Evolutionary conservation across 1,140 invertebrate genomes (phyloP).

Genomic region (Calephelis virginiensis): DNA sequence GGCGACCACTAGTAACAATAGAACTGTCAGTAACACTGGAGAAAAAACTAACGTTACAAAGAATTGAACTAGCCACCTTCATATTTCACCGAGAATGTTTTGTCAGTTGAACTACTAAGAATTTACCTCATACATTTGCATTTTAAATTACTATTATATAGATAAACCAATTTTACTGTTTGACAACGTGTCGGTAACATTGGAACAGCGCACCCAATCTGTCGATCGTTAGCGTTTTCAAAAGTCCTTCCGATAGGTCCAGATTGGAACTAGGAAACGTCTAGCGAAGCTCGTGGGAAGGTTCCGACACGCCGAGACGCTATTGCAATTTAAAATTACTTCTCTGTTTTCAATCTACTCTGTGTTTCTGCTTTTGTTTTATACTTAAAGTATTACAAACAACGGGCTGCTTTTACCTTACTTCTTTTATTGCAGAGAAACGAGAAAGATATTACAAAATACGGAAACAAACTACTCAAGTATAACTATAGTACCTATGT

Average conservation of each 20-base stretch:
- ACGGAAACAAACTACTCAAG: too few relatives aligned
- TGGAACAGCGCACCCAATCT: constrained; percentile 35
- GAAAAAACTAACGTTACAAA: too few relatives aligned
- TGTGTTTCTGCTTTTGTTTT: constrained; percentile 3
- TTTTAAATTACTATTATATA: too few relatives aligned
- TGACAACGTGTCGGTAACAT: constrained; percentile 26
- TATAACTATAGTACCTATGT: too few relatives aligned
- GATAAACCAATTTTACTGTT: background rate
- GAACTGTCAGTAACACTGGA: too few relatives aligned
- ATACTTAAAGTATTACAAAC: constrained; percentile 8
- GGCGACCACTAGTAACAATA: too few relatives aligned
- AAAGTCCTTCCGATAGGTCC: constrained; percentile 45
- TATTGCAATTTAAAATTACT: constrained; percentile 21
- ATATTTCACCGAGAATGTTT: too few relatives aligned
- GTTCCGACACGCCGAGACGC: constrained; percentile 26
- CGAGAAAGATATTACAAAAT: too few relatives aligned
- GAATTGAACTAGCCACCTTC: too few relatives aligned
- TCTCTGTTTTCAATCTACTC: constrained; percentile 20
- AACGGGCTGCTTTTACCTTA: background rate
- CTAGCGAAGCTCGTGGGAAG: constrained; percentile 46
- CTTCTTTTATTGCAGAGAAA: background rate
- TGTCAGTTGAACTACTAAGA: too few relatives aligned
- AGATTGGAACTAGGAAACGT: constrained; percentile 38
- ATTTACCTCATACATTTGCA: too few relatives aligned
- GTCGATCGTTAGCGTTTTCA: constrained; percentile 51